Evolutionary conservation across 2,797 vertebrate species (phyloP).

Genomic region (Brachyrhaphis roseni): DNA sequence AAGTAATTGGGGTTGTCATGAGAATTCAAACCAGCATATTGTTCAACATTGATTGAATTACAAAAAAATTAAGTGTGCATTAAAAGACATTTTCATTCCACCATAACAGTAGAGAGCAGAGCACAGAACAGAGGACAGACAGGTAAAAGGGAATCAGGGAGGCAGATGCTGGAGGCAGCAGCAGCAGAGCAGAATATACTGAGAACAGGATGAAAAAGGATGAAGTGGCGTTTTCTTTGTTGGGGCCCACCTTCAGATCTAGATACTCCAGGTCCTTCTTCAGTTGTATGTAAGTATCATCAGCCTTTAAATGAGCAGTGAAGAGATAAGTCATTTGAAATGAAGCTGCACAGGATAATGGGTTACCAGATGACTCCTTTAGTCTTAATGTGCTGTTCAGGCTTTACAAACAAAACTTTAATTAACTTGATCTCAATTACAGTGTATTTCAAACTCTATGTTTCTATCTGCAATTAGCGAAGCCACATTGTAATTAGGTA

Average conservation of each 20-base stretch:
- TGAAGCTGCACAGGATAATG: constrained; percentile 68
- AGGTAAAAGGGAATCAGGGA: constrained; percentile 35
- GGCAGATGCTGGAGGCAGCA: constrained; percentile 54
- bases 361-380: constrained; percentile 58
- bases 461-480: constrained; percentile 41
- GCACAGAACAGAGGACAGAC: constrained; percentile 49
- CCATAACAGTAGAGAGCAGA: constrained; percentile 47
- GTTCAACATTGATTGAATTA: neutral
- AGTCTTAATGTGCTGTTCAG: constrained; percentile 48
- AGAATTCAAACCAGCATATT: too few species aligned
- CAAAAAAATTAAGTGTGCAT: constrained; percentile 19
- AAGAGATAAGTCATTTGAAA: constrained; percentile 81
- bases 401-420: constrained; percentile 51
- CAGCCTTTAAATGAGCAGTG: constrained; percentile 87
- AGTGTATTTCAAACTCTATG: constrained; percentile 48
- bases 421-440: constrained; percentile 60
- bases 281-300: constrained; percentile 97
- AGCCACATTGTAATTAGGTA: constrained; percentile 54
- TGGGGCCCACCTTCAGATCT: constrained; percentile 93
- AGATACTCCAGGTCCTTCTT: constrained; percentile 99
- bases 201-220: constrained; percentile 50
- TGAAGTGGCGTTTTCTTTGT: constrained; percentile 65
- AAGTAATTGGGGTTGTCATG: neutral
- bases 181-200: constrained; percentile 50
- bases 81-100: constrained; percentile 41